Conservation (phyloP, 2,113 vertebrate species). For the Myrmecophaga tridactyla region DNA sequence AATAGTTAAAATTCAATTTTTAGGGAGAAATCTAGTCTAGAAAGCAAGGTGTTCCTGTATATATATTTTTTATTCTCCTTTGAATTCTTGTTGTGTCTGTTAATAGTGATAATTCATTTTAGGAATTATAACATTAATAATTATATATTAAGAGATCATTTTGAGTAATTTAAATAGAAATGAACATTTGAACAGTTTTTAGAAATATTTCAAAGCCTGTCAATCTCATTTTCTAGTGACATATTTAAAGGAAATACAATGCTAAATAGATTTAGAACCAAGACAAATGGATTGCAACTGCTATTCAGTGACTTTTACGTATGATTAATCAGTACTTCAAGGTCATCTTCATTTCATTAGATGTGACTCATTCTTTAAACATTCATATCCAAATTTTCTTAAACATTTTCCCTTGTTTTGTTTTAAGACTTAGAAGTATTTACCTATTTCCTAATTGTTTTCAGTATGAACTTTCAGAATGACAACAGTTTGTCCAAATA, state of each 20-base stretch:
- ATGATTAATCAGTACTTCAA: not conserved
- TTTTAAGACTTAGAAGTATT: not conserved
- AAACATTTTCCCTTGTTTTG: not conserved
- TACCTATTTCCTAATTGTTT: not conserved
- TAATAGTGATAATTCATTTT: constrained; percentile 2
- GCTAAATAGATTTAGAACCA: not conserved
- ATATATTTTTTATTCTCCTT: constrained; percentile 32
- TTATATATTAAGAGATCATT: not conserved
- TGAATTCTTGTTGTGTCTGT: constrained; percentile 16
- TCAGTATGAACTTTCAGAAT: not conserved
- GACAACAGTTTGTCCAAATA: not conserved
- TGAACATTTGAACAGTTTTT: not conserved
- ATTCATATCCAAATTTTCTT: not conserved
- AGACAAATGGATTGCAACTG: not conserved
- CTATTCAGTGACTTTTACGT: not conserved
- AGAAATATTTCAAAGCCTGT: not conserved
- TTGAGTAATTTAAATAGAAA: constrained; percentile 1
- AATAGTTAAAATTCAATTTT: constrained; percentile 6
- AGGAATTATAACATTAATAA: not conserved
- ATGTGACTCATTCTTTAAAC: not conserved
- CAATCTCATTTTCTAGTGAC: not conserved
- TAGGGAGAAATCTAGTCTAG: not conserved
- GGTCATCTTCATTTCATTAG: not conserved
- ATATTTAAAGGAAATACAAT: constrained; percentile 36
- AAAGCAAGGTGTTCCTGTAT: not conserved